These are phyloP conservation scores for Bombus sibiricus DNA, from an alignment of 1,140 invertebrate genomes.

Conservation along the genomic window DNA sequence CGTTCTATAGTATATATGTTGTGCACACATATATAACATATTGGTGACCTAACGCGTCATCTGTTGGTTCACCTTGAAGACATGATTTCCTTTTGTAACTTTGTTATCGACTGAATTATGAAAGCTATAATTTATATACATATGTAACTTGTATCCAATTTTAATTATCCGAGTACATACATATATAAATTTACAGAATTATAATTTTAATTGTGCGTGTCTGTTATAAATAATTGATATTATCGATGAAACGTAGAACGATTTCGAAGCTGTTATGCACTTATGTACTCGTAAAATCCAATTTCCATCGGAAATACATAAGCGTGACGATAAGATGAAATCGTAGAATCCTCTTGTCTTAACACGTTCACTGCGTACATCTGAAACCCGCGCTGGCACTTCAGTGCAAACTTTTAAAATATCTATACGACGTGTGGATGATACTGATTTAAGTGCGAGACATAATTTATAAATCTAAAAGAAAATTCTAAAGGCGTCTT, in stretches of 20 bases:
- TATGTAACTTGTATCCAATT: no score
- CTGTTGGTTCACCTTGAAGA: neutral
- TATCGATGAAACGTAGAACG: neutral
- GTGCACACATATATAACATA: neutral
- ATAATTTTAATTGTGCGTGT: neutral
- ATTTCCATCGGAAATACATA: neutral
- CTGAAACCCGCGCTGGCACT: no score
- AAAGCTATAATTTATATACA: neutral
- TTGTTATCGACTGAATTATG: neutral
- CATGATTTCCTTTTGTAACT: neutral
- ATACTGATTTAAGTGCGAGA: no score
- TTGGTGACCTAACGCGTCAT: neutral
- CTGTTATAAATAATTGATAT: neutral
- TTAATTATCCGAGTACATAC: no score
- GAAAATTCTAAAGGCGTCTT: no score
- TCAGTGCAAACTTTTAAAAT: no score
- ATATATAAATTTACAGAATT: no score
- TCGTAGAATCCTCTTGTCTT: neutral
- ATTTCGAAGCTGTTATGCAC: neutral
- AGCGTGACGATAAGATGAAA: neutral
- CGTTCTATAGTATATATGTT: neutral
- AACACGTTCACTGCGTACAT: neutral
- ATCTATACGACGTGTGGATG: no score
- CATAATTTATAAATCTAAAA: no score
- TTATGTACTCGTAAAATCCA: neutral